Conservation (phyloP, 2,888 invertebrate species). For the Drosophila flavopinicola region DNA sequence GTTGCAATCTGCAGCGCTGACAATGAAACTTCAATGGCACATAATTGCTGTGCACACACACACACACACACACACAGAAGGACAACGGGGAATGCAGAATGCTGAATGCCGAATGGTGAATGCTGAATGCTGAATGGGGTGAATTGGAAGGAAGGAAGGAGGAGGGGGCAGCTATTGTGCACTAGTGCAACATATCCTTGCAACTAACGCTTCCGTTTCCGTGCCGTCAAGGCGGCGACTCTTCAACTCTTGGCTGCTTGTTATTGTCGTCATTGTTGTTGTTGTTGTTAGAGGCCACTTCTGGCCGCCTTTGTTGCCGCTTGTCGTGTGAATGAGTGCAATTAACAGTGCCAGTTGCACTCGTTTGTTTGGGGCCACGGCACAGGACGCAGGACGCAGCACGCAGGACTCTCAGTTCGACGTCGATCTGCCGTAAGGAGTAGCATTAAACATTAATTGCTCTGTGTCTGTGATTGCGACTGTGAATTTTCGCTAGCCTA, state of each 20-base stretch:
- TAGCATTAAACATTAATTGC: constrained; percentile 67
- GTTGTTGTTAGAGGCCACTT: constrained; percentile 57
- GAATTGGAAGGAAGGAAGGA: constrained; percentile 23
- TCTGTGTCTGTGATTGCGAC: constrained; percentile 44
- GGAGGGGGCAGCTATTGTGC: constrained; percentile 49
- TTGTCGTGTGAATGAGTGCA: constrained; percentile 75
- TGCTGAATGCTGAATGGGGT: constrained; percentile 25
- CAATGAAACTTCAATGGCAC: constrained; percentile 76
- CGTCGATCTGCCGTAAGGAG: constrained; percentile 52
- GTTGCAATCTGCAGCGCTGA: constrained; percentile 66
- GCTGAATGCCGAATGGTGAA: constrained; percentile 12
- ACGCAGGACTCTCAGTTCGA: constrained; percentile 17
- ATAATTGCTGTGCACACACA: constrained; percentile 63
- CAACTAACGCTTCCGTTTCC: constrained; percentile 80
- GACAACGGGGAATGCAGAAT: not conserved
- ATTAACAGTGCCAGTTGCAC: constrained; percentile 70
- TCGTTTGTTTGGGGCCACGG: constrained; percentile 50
- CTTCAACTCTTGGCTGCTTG: constrained; percentile 35
- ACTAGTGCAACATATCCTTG: constrained; percentile 74
- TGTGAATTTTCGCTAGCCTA: constrained; percentile 6
- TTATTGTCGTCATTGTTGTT: constrained; percentile 22
- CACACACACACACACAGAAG: not conserved
- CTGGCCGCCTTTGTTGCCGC: constrained; percentile 59
- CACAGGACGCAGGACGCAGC: constrained; percentile 9
- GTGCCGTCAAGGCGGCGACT: constrained; percentile 64